These are phyloP conservation scores for Papilio demoleus DNA, from an alignment of 2,888 invertebrate species.

Conservation along the genomic window DNA sequence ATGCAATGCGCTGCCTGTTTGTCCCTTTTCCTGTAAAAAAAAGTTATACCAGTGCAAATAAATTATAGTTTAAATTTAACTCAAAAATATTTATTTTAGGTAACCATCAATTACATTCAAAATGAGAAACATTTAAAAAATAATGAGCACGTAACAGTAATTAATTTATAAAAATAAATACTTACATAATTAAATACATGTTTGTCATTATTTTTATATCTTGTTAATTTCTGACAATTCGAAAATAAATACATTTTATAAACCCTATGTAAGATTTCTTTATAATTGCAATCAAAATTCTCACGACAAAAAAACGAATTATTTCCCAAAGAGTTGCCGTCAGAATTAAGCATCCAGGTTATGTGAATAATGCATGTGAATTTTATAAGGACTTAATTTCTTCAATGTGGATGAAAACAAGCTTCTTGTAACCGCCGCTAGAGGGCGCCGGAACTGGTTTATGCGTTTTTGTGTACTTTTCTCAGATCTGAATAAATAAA, in stretches of 20 bases:
- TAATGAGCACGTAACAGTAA: background rate
- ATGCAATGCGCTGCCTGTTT: too few species aligned
- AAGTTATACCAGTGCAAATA: too few species aligned
- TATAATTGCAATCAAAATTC: conserved; percentile 5
- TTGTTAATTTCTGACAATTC: background rate
- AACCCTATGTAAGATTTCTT: background rate
- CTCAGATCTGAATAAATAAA: too few species aligned
- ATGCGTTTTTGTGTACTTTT: conserved; percentile 17
- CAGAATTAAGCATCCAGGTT: conserved; percentile 8
- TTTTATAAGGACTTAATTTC: conserved; percentile 34
- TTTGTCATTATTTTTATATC: background rate
- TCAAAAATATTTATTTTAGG: too few species aligned
- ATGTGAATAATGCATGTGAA: conserved; percentile 32
- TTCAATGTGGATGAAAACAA: conserved; percentile 18
- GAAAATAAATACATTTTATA: background rate
- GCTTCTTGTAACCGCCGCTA: conserved; percentile 24
- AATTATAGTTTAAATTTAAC: too few species aligned
- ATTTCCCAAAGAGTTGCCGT: conserved; percentile 5
- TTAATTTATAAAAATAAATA: background rate
- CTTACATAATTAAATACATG: background rate
- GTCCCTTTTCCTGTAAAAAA: too few species aligned
- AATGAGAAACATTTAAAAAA: background rate
- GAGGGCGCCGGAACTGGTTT: conserved; percentile 26
- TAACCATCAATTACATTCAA: background rate
- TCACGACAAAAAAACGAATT: background rate